Conservation (phyloP, 2,888 invertebrate genomes). For the Drosophila atroscutellata region DNA sequence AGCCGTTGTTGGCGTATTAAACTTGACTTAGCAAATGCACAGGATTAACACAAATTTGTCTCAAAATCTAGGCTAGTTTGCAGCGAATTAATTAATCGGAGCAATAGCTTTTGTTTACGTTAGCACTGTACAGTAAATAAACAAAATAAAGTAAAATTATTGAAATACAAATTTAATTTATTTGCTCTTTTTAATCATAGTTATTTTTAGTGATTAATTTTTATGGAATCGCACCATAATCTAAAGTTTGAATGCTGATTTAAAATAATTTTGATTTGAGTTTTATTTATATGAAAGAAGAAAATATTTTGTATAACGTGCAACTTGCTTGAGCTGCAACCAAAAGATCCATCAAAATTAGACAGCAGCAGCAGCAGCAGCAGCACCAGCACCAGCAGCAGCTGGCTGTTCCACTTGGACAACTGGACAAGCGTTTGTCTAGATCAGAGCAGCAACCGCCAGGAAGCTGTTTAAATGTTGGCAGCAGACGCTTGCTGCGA, state of each 20-base stretch:
- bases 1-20: not conserved
- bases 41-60: constrained; percentile 14
- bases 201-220: not conserved
- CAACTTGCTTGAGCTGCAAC: constrained; percentile 7
- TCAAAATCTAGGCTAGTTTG: constrained; percentile 2
- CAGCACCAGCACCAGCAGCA: constrained; percentile 27
- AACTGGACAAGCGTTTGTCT: constrained; percentile 34
- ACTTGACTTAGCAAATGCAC: constrained; percentile 1
- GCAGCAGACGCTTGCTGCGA: constrained; percentile 38
- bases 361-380: constrained; percentile 39
- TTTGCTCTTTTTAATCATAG: not conserved
- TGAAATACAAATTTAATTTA: not conserved
- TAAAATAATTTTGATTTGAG: not conserved
- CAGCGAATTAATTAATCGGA: not conserved
- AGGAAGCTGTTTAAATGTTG: constrained; percentile 70
- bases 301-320: constrained; percentile 13
- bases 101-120: not conserved
- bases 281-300: not conserved
- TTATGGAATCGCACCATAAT: not conserved
- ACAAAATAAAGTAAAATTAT: not conserved
- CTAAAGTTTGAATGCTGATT: not conserved
- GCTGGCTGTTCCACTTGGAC: constrained; percentile 48
- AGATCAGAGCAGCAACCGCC: constrained; percentile 41
- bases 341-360: constrained; percentile 46
- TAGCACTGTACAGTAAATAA: not conserved